Base-by-base conservation (phyloP, 2,888 invertebrate genomes). In the Macrosoma leucophasiata region DNA sequence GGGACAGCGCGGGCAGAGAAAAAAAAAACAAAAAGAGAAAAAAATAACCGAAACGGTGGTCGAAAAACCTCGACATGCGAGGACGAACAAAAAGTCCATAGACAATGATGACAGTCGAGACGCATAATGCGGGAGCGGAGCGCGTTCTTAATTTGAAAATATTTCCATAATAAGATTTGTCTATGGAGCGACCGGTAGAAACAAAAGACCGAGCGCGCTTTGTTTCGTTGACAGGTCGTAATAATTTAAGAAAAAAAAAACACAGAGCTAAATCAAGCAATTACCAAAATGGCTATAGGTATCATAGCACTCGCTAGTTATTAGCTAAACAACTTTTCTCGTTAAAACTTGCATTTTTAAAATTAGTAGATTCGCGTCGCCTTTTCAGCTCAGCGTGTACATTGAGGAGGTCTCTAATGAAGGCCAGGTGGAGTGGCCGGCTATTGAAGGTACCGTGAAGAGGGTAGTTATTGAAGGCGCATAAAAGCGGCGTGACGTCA, bases 151-250 rank as follows among this genome's bases (percentile, higher is more conserved):
- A 82, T 81, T 84, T 79, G 76, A 84, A 82, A 84, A 81, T 81
- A 81, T 82, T 81, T 82, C 78, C 79, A 81, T 81, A 81, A 82
- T 82, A 82, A 81, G 81, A 81, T 84, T 81, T 81, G 81, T 81
- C 82, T 81, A 82, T 81, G 76, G 74, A 65, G 64, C 67, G 71
- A 64, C 70, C 65, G 65, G 64, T 59, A 58, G 64, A 69, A 69
- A 81, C 79, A 81, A 82, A 81, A 81, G 79, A 61, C 49, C 55
- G 54, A 51, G 57, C 54, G 52, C 43, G 59, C 75, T 79, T 79
- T 79, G 81, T 82, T 75, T 57, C 45, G 52, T 50, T 68, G 71
- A 70, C 74, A 70, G 72, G 60, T 62, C 61, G 64, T 71, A 64
- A 79, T 78, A 71, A 75, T 75, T 75, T 63, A 63, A 70, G 72